These are phyloP conservation scores for Catamblyrhynchus diadema DNA, from an alignment of 2,797 vertebrate genomes.

Conservation along the genomic window DNA sequence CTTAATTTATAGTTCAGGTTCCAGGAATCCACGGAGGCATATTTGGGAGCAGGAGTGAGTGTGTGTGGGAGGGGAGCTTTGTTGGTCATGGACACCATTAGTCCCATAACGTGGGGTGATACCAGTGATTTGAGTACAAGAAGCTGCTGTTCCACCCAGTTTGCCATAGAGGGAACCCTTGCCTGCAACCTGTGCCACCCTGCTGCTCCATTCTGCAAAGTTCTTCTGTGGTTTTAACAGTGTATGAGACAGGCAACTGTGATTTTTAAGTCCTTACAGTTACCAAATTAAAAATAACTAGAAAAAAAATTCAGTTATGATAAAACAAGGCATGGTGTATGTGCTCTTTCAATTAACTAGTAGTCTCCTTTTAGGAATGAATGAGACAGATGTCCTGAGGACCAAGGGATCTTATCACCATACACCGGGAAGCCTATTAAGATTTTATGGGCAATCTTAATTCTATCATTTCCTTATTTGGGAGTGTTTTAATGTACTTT, in stretches of 20 bases:
- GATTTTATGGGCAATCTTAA: background rate
- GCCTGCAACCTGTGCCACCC: background rate
- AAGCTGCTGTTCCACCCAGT: background rate
- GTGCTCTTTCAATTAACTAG: background rate
- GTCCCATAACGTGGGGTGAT: background rate
- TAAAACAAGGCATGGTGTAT: background rate
- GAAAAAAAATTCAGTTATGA: background rate
- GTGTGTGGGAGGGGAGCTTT: no score
- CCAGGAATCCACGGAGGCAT: accelerated
- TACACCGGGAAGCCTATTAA: background rate
- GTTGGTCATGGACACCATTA: background rate
- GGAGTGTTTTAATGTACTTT: background rate
- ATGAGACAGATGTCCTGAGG: background rate
- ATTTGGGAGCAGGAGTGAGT: background rate
- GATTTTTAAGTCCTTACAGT: background rate
- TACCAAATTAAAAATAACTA: background rate
- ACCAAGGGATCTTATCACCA: background rate
- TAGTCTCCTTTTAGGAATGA: background rate
- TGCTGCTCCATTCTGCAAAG: background rate
- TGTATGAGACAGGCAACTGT: background rate
- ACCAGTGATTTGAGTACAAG: background rate
- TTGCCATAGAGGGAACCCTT: background rate
- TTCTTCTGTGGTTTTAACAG: background rate
- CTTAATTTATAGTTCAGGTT: background rate
- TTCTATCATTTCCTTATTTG: background rate